Evolutionary conservation across 2,113 vertebrate genomes (phyloP), one percentile per base, ranked within the genome.

Genomic region (Cyphomyrus discorhynchus): DNA sequence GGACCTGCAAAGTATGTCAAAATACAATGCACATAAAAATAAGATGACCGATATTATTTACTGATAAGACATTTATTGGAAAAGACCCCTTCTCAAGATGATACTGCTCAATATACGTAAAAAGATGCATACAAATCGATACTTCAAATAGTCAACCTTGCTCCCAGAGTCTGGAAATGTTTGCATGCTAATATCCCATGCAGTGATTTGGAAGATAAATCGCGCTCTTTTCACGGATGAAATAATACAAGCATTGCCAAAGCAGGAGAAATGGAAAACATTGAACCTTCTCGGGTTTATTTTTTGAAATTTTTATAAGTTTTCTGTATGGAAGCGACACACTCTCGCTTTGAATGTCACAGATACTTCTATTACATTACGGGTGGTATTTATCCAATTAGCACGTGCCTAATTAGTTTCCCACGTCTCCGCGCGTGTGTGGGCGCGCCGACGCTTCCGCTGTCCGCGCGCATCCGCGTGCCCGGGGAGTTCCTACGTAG

Each of bases 11-110:
- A 47, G 9, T 47, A 10, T 84, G 21, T 84, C 21, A 84, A 11
- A 46, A 84, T 46, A 84, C 45, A 84, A 53, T 27, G 15, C 50
- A 56, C 31, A 31, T n/a, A 49, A 39, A 52, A 86, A 15, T 21
- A 52, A 27, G 46, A 24, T 27, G 9, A 19, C 46, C 39, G 19
- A 56, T 86, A 0, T 86, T 87, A 31, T 87, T 52, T 53, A 27
- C 35, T 46, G 53, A 87, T 92, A 91, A 88, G 90, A 90, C 91
- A 9, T 94, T 91, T 94, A 95, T 94, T 95, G 90, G 90, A 93
- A 85, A 70, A 90, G 92, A 87, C 56, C 42, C 53, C 27, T 4
- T 17, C 74, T 7, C n/a, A 15, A 13, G 6, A 42, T 9, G 4
- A 77, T 92, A 53, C 91, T 88, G 88, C 17, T 92, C 91, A 92